A percentile compares a stretch with the other conserved stretches of the same genome.
Conservation (phyloP, 1,140 invertebrate species). For the Aleiodes sp. region DNA sequence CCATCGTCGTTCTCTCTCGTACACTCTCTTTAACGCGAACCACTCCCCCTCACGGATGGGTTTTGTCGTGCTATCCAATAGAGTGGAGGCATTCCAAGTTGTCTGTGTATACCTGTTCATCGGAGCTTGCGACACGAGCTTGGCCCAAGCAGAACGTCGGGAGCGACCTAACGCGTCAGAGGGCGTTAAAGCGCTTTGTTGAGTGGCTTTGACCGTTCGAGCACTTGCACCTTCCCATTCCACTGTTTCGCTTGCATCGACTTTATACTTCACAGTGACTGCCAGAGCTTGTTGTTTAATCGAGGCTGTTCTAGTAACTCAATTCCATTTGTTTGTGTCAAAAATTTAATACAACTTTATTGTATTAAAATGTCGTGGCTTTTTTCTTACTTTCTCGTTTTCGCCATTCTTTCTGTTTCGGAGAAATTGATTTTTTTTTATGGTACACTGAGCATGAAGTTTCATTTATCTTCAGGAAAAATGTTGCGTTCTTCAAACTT, state of each 20-base stretch:
- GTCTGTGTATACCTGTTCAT: slow-evolving; percentile 40
- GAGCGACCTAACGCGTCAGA: slow-evolving; percentile 31
- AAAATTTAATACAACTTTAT: not conserved
- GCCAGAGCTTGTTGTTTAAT: not conserved
- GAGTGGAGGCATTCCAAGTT: slow-evolving; percentile 9
- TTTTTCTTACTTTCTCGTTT: no score
- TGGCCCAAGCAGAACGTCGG: slow-evolving; percentile 51
- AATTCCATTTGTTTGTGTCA: not conserved
- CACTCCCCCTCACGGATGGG: not conserved
- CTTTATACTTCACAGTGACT: slow-evolving; percentile 11
- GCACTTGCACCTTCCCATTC: slow-evolving; percentile 39
- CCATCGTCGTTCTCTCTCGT: no score
- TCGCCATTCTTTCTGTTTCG: no score
- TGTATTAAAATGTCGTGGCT: no score
- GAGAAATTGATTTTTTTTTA: no score
- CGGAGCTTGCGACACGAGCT: slow-evolving; percentile 47
- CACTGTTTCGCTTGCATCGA: slow-evolving; percentile 42
- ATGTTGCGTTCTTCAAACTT: no score
- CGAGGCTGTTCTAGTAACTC: not conserved
- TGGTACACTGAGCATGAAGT: no score
- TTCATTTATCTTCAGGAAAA: no score
- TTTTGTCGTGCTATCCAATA: slow-evolving; percentile 5
- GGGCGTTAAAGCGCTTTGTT: slow-evolving; percentile 32
- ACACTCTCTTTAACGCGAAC: no score
- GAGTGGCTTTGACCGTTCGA: slow-evolving; percentile 56